phyloP scores from a whole-genome alignment of 2,888 invertebrate species.

The Trissolcus japonicus region DNA sequence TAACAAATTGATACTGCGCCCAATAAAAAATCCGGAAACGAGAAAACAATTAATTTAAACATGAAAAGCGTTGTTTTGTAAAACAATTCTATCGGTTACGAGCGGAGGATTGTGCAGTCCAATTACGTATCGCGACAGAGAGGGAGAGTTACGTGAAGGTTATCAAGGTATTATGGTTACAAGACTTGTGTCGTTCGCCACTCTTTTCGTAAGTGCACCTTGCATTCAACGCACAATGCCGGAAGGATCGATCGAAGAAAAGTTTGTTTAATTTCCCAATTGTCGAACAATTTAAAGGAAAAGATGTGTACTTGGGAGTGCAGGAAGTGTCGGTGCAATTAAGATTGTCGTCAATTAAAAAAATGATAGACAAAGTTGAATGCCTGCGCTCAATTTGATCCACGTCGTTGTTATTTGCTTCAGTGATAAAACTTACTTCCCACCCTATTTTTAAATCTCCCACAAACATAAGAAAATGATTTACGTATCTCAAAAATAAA shows the following conservation, averaged over 20 bases:
- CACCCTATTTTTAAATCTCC: too few relatives aligned
- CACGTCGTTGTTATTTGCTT: too few relatives aligned
- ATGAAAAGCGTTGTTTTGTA: conserved; percentile 56
- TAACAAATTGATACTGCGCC: too few relatives aligned
- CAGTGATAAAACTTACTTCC: too few relatives aligned
- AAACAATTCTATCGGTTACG: conserved; percentile 57
- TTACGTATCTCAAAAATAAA: too few relatives aligned
- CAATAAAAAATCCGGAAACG: neutral
- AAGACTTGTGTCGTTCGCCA: conserved; percentile 44
- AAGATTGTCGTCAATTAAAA: too few relatives aligned
- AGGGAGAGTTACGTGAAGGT: conserved; percentile 65
- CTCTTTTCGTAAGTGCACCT: conserved; percentile 39
- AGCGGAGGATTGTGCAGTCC: conserved; percentile 61
- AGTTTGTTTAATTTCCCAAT: conserved; percentile 12
- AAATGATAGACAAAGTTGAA: too few relatives aligned
- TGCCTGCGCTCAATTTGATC: too few relatives aligned
- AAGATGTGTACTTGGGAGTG: conserved; percentile 2
- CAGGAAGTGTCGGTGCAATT: neutral
- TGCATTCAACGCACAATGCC: conserved; percentile 39
- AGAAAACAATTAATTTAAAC: conserved; percentile 20
- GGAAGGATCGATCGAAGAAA: conserved; percentile 33
- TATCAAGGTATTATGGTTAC: conserved; percentile 61
- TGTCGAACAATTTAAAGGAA: conserved; percentile 15
- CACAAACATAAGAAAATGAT: too few relatives aligned
- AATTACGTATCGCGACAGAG: conserved; percentile 60